These are phyloP conservation scores for Tetramorium bicarinatum DNA, from an alignment of 2,888 invertebrate genomes.

Conservation along the genomic window DNA sequence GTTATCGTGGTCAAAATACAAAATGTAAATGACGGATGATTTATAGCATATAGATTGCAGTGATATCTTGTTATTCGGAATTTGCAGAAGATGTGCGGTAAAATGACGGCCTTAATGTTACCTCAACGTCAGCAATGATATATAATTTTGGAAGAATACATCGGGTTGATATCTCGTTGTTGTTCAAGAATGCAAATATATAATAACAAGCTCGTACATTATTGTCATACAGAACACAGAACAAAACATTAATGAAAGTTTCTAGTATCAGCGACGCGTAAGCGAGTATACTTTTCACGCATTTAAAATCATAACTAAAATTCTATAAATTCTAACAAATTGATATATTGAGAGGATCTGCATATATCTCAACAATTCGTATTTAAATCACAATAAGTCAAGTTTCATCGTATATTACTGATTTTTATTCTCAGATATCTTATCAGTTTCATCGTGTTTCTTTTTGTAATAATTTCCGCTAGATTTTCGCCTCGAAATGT, in stretches of 20 bases:
- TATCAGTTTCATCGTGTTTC: background rate
- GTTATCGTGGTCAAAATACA: constrained; percentile 18
- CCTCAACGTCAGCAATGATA: background rate
- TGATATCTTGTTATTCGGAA: background rate
- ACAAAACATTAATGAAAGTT: background rate
- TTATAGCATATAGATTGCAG: constrained; percentile 13
- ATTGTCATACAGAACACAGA: background rate
- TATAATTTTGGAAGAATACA: constrained; percentile 10
- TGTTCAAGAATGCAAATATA: constrained; percentile 8
- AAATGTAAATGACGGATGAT: constrained; percentile 15
- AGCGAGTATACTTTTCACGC: background rate
- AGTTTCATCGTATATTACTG: background rate
- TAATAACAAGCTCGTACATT: background rate
- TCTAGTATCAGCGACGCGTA: too few species aligned
- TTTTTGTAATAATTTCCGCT: background rate
- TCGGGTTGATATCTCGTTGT: background rate
- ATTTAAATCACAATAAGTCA: background rate
- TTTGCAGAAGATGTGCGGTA: background rate
- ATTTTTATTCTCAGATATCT: background rate
- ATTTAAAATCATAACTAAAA: background rate
- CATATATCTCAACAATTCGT: background rate
- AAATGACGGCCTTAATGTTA: background rate
- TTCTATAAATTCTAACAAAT: background rate
- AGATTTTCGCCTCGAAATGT: background rate
- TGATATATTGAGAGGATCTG: background rate